Evolutionary conservation across 2,888 invertebrate species (phyloP).

Genomic region (Limenitis camilla): DNA sequence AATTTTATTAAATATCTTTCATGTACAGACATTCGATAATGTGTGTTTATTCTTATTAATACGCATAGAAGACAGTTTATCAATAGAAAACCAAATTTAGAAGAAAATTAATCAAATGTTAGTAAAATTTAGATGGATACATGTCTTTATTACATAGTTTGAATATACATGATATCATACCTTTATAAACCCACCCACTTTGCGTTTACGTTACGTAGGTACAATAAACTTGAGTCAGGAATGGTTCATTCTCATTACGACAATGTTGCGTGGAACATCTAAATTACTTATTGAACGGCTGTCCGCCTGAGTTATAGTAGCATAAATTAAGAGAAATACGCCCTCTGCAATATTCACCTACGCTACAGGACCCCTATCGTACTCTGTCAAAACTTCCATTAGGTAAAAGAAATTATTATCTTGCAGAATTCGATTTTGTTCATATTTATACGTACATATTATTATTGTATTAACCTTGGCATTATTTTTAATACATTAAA

Average conservation of each 20-base stretch:
- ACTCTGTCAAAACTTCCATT: constrained; percentile 31
- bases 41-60: no score
- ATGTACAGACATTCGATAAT: no score
- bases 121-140: no score
- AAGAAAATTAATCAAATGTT: no score
- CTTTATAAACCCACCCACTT: constrained; percentile 1
- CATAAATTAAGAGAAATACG: constrained; percentile 66
- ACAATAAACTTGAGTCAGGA: constrained; percentile 29
- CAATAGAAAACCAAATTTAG: no score
- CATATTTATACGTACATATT: constrained; percentile 9
- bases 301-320: constrained; percentile 66
- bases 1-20: no score
- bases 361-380: constrained; percentile 37
- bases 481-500: background rate
- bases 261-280: constrained; percentile 69
- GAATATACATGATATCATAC: background rate
- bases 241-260: constrained; percentile 61
- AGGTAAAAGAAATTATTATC: constrained; percentile 39
- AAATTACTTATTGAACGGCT: constrained; percentile 68
- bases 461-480: constrained; percentile 31
- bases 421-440: constrained; percentile 36
- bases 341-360: constrained; percentile 48
- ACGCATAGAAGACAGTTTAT: no score
- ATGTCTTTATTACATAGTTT: no score
- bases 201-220: background rate